Base-by-base conservation (phyloP, 2,888 invertebrate genomes). In the Thecophora atra region DNA sequence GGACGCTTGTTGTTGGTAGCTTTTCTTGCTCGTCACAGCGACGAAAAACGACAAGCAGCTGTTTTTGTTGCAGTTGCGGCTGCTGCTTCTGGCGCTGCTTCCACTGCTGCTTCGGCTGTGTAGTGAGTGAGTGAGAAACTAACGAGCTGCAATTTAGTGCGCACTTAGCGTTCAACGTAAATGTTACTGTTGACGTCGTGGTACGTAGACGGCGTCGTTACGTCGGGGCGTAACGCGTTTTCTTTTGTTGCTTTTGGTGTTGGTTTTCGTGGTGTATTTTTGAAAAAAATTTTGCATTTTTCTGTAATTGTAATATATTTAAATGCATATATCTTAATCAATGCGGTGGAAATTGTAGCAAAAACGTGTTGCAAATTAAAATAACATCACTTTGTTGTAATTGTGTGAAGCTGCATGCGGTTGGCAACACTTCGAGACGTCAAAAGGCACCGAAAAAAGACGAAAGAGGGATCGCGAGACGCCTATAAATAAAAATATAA, bases 101-200 rank as follows among this genome's bases (percentile, higher is more conserved):
- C 28, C 17, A 28, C 30, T 17, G 15, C 37, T 37, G 30, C 28
- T 37, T 5, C 30, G n/a, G 37, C 62, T 28, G 8, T 42, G 54
- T 7, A 24, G 58, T 28, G 58, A 58, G 26, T 47, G 19, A 70
- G 52, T 70, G 70, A 63, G 70, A 63, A 70, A 70, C 70, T 70
- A 70, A 63, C 63, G 62, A 70, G 70, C 62, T 30, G 52, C 70
- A 62, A 70, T 70, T 70, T 70, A 70, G 70, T 70, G 70, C 70
- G 51, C 70, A 70, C 52, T 70, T 63, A 63, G 63, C 63, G 51
- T 63, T 70, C 70, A 24, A 63, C 63, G 63, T 70, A 63, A 63
- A 70, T 70, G 70, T 70, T 70, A 37, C 11, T 62, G 62, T 52
- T 63, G 62, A 30, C 69, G 28, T 19, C 11, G 19, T 26, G 44